These are phyloP conservation scores for Melikaiella ostensackeni DNA, from an alignment of 2,888 invertebrate species.

Conservation along the genomic window DNA sequence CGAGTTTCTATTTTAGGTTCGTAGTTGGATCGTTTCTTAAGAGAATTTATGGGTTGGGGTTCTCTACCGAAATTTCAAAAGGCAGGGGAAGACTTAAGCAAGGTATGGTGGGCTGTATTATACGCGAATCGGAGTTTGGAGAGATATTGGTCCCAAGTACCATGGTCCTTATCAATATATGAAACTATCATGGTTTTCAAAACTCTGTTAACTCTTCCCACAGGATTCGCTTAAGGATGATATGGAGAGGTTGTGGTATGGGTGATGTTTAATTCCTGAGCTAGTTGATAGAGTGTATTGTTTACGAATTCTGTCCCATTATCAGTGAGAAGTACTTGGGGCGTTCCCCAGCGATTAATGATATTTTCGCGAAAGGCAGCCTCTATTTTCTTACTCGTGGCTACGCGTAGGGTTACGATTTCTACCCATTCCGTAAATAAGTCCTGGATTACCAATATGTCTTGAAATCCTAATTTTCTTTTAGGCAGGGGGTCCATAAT, in stretches of 20 bases:
- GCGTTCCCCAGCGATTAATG: slow-evolving; percentile 52
- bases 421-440: slow-evolving; percentile 54
- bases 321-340: slow-evolving; percentile 53
- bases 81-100: background rate
- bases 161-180: background rate
- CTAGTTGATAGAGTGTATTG: background rate
- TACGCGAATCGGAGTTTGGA: background rate
- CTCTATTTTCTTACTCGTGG: slow-evolving; percentile 46
- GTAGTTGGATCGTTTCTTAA: no score
- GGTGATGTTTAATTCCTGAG: background rate
- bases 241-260: no score
- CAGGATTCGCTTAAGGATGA: background rate
- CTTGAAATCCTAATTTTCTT: slow-evolving; percentile 39
- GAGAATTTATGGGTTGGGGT: background rate
- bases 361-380: slow-evolving; percentile 49
- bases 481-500: slow-evolving; percentile 56
- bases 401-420: slow-evolving; percentile 49
- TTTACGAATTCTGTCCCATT: slow-evolving; percentile 58
- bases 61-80: background rate
- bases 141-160: background rate
- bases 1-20: no score
- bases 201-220: background rate
- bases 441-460: slow-evolving; percentile 56
- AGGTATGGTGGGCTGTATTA: background rate
- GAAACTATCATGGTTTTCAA: background rate